Base-by-base conservation (phyloP, 2,797 vertebrate genomes). In the Acropternis orthonyx region DNA sequence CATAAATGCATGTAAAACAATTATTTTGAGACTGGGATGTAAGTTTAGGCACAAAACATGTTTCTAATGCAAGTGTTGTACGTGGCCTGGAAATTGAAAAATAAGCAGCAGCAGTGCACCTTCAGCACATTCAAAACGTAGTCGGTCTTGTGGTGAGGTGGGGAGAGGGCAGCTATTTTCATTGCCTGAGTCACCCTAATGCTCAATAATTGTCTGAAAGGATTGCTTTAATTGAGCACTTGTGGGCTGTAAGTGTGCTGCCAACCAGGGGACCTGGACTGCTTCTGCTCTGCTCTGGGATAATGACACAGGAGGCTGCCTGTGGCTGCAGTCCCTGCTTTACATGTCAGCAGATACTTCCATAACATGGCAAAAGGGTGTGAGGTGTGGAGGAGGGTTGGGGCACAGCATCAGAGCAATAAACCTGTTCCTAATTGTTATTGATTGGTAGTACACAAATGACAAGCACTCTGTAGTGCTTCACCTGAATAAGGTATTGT, bases 181-280 rank as follows among this genome's bases (percentile, higher is more conserved):
- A 86, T 4, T 96, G 68, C 86, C 91, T 83, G 92, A 94, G 92
- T 95, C 91, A 72, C 92, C 61, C 28, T 51, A 95, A 97, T 92
- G 89, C 93, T 97, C 94, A 91, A 27, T 97, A 97, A 93, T 95
- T 96, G 96, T 93, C 96, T 97, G 97, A 97, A 97, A 98, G 93
- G 86, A 82, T 87, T 92, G 85, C 89, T 97, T 97, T 97, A 96
- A 97, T 97, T 97, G 97, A 97, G 96, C 92, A 90, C 94, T 79
- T 88, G 90, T 72, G 39, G 95, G 73, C 89, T 79, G 67, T 92
- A 96, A 97, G 92, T 79, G 80, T 94, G 90, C 92, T 88, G 87
- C 92, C 96, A 95, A 48, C 88, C 84, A 76, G 94, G 93, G 92
- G 49, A 85, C 68, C 67, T 86, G 90, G 78, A 56, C 77, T 89